phyloP scores from a whole-genome alignment of 2,113 vertebrate genomes.

The Acrocephalus arundinaceus region DNA sequence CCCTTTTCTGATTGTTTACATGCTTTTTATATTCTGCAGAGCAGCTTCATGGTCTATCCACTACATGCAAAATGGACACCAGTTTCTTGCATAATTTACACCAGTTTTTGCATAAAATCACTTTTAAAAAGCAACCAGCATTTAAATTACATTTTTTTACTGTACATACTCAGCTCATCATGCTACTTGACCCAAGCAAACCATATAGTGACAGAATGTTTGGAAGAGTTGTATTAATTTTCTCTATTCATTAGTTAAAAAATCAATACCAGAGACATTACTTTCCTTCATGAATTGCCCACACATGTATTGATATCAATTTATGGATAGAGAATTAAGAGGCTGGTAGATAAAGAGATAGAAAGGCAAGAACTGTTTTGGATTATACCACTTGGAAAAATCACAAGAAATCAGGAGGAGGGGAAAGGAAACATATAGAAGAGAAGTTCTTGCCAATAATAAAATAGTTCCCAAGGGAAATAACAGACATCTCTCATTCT shows the following conservation, averaged over 20 bases:
- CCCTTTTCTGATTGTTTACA: slow-evolving; percentile 59
- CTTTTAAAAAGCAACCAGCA: background rate
- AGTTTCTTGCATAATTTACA: slow-evolving; percentile 16
- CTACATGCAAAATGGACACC: background rate
- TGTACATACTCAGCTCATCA: background rate
- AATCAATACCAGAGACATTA: background rate
- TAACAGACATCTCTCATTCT: slow-evolving; percentile 30
- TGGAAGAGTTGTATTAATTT: background rate
- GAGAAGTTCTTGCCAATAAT: slow-evolving; percentile 42
- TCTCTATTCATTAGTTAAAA: background rate
- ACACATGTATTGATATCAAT: background rate
- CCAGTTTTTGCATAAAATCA: background rate
- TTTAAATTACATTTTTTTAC: background rate
- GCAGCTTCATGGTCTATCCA: slow-evolving; percentile 26
- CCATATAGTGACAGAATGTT: background rate
- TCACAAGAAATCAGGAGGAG: background rate
- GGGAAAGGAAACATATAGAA: background rate
- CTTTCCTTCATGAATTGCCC: background rate
- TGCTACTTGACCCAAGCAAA: background rate
- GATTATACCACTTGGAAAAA: slow-evolving; percentile 26
- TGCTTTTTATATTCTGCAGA: slow-evolving; percentile 47
- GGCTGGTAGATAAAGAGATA: background rate
- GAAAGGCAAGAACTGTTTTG: slow-evolving; percentile 10
- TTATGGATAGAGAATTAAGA: background rate
- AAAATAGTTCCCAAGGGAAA: slow-evolving; percentile 40